phyloP scores from a whole-genome alignment of 2,888 invertebrate species.

The Amphipyra tragopoginis region DNA sequence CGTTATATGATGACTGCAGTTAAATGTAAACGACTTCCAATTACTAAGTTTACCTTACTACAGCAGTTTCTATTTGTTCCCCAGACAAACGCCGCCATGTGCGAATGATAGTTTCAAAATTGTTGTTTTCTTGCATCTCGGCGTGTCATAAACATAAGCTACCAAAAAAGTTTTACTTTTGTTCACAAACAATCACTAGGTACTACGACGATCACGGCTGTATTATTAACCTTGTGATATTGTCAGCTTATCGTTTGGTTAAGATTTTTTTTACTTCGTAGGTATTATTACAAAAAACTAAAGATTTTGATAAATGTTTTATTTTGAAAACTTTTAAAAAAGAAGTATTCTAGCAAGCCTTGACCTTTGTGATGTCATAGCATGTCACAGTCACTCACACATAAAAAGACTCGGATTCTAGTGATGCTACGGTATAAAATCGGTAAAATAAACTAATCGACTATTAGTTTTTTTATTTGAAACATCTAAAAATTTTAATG shows the following conservation, averaged over 20 bases:
- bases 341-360: slow-evolving; percentile 41
- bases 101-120: slow-evolving; percentile 83
- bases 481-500: no score
- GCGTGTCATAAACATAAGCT: slow-evolving; percentile 62
- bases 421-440: no score
- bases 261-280: background rate
- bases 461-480: no score
- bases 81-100: slow-evolving; percentile 86
- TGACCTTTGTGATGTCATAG: slow-evolving; percentile 46
- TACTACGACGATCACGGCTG: background rate
- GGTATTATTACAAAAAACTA: slow-evolving; percentile 5
- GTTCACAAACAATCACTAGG: slow-evolving; percentile 41
- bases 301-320: slow-evolving; percentile 13
- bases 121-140: slow-evolving; percentile 82
- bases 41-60: slow-evolving; percentile 74
- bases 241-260: background rate
- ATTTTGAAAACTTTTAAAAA: slow-evolving; percentile 35
- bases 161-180: slow-evolving; percentile 73
- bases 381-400: background rate
- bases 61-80: slow-evolving; percentile 75
- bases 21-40: slow-evolving; percentile 49
- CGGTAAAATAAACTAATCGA: no score
- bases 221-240: slow-evolving; percentile 8
- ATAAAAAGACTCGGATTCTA: background rate
- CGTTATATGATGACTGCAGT: slow-evolving; percentile 49